Evolutionary conservation across 92 coral and sea anemone genomes (phyloP).

Genomic region (Zoanthus solanderi): DNA sequence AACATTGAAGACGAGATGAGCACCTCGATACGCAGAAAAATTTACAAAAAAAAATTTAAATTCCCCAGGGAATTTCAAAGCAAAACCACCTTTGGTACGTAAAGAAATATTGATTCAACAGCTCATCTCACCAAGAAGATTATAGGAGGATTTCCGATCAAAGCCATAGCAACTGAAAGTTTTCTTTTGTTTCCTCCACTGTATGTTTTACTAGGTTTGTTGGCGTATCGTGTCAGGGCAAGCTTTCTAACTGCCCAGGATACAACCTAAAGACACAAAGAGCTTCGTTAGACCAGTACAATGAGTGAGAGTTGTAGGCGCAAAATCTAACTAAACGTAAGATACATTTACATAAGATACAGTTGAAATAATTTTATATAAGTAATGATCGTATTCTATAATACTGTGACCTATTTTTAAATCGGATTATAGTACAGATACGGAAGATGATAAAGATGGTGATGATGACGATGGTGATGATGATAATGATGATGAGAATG

Average conservation of each 20-base stretch:
- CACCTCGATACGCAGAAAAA: too few species aligned
- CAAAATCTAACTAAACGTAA: neutral
- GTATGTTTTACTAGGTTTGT: constrained; percentile 86
- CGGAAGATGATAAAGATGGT: neutral
- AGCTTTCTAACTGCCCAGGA: constrained; percentile 94
- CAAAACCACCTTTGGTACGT: too few species aligned
- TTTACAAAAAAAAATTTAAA: too few species aligned
- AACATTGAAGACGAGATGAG: too few species aligned
- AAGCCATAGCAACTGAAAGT: constrained; percentile 96
- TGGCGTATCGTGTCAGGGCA: constrained; percentile 77
- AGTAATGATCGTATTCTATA: neutral
- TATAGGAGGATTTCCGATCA: constrained; percentile 92
- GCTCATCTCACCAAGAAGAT: constrained; percentile 80
- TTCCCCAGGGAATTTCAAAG: too few species aligned
- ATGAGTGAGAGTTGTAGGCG: neutral
- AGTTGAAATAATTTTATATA: neutral
- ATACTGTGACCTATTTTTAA: neutral
- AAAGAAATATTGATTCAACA: neutral
- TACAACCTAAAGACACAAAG: constrained; percentile 71
- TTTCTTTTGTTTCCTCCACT: constrained; percentile 94
- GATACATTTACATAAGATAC: neutral
- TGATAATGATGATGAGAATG: too few species aligned
- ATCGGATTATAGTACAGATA: neutral
- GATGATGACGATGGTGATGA: too few species aligned
- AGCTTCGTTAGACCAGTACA: neutral